Conservation (phyloP, 2,888 invertebrate species). For the Schrankia costaestrigalis region DNA sequence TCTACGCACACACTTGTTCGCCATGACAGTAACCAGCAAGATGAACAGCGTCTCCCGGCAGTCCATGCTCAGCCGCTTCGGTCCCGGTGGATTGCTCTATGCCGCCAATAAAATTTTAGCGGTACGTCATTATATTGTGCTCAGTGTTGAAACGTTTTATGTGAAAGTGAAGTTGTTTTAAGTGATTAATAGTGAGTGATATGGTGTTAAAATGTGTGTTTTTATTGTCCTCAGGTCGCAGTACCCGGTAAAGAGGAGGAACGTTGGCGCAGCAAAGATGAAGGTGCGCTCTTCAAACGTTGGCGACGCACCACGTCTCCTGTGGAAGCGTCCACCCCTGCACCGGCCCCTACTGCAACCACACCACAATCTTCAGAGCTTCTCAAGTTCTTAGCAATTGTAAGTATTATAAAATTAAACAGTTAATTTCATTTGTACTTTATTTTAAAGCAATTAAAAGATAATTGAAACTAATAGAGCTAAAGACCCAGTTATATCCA, state of each 20-base stretch:
- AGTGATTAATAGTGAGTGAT: conserved; percentile 43
- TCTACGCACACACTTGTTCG: conserved; percentile 52
- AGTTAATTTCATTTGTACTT: neutral
- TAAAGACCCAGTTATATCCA: too few species aligned
- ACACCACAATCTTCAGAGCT: conserved; percentile 65
- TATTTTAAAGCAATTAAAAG: neutral
- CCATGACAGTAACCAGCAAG: conserved; percentile 77
- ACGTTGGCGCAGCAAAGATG: conserved; percentile 71
- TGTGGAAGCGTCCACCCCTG: conserved; percentile 45
- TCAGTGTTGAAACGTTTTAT: conserved; percentile 34
- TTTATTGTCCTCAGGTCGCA: conserved; percentile 75
- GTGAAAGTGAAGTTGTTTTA: conserved; percentile 41
- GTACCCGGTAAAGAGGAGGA: conserved; percentile 74
- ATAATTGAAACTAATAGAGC: too few species aligned
- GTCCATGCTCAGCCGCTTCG: conserved; percentile 70
- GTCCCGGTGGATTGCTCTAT: conserved; percentile 73
- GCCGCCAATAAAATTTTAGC: conserved; percentile 76
- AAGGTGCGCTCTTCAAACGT: conserved; percentile 69
- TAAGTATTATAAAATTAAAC: conserved; percentile 78
- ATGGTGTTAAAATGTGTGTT: conserved; percentile 64
- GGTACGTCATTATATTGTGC: conserved; percentile 66
- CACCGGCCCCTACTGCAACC: conserved; percentile 43
- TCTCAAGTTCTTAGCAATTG: conserved; percentile 89
- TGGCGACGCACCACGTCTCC: conserved; percentile 64
- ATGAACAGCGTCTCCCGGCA: conserved; percentile 79